phyloP scores from a whole-genome alignment of 2,797 vertebrate species.

The Babyrousa celebensis region DNA sequence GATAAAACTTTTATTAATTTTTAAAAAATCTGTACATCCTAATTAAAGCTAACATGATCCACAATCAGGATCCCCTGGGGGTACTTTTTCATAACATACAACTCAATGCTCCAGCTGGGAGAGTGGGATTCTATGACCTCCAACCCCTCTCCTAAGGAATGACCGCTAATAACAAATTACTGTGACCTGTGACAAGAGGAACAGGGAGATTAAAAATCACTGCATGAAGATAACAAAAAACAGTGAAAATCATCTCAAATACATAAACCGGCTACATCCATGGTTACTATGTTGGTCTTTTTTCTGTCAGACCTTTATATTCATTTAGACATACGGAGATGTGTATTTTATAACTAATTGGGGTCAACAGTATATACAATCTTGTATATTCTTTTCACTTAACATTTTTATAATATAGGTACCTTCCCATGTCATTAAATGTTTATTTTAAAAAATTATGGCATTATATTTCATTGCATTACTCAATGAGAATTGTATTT shows the following conservation, averaged over 20 bases:
- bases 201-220: not conserved
- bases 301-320: slow-evolving; percentile 14
- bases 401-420: slow-evolving; percentile 30
- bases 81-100: not conserved
- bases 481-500: not conserved
- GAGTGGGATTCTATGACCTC: not conserved
- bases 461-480: not conserved
- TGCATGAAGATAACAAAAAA: not conserved
- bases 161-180: not conserved
- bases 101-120: not conserved
- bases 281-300: not conserved
- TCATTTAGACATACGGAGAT: not conserved
- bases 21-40: slow-evolving; percentile 3
- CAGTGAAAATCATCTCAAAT: not conserved
- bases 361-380: not conserved
- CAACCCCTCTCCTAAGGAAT: not conserved
- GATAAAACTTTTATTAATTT: slow-evolving; percentile 12
- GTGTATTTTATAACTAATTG: not conserved
- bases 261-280: not conserved
- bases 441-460: not conserved
- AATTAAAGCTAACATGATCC: slow-evolving; percentile 27
- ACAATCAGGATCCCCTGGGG: not conserved
- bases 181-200: not conserved
- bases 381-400: slow-evolving; percentile 41
- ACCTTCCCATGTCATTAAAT: slow-evolving; percentile 17